phyloP scores from a whole-genome alignment of 2,113 vertebrate genomes.

The Cavia porcellus region DNA sequence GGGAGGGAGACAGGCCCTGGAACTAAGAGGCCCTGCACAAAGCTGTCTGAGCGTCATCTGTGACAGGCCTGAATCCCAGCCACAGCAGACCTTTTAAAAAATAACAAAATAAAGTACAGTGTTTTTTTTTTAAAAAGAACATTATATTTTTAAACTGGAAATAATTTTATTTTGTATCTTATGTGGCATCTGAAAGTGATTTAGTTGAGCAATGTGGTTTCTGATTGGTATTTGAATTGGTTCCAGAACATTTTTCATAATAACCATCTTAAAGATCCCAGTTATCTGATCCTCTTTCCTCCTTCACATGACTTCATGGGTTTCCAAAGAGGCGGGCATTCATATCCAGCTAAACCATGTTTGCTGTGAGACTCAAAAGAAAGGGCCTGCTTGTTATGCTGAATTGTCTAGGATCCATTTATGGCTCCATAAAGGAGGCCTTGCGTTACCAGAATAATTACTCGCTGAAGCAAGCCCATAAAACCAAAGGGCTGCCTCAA shows the following conservation, averaged over 20 bases:
- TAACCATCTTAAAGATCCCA: conserved; percentile 92
- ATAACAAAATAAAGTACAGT: conserved; percentile 88
- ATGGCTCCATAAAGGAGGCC: conserved; percentile 87
- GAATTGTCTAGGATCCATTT: conserved; percentile 86
- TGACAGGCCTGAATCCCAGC: conserved; percentile 91
- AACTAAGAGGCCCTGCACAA: conserved; percentile 88
- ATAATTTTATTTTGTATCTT: conserved; percentile 94
- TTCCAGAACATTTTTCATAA: conserved; percentile 93
- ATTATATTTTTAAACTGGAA: conserved; percentile 96
- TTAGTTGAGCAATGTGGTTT: conserved; percentile 95
- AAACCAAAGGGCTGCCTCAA: conserved; percentile 86
- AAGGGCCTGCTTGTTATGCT: conserved; percentile 78
- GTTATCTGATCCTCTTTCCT: conserved; percentile 91
- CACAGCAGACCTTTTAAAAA: conserved; percentile 88
- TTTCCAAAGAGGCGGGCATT: conserved; percentile 79
- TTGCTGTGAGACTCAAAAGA: conserved; percentile 60
- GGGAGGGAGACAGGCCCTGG: conserved; percentile 74
- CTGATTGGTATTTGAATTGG: conserved; percentile 94
- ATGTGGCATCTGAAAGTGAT: conserved; percentile 97
- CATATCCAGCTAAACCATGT: not conserved
- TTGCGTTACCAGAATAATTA: conserved; percentile 88
- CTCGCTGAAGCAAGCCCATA: conserved; percentile 89
- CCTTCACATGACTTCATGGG: conserved; percentile 85
- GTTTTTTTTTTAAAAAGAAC: conserved; percentile 87
- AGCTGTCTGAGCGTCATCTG: conserved; percentile 91